phyloP scores from a whole-genome alignment of 2,888 invertebrate species.

The Plusia festucae region DNA sequence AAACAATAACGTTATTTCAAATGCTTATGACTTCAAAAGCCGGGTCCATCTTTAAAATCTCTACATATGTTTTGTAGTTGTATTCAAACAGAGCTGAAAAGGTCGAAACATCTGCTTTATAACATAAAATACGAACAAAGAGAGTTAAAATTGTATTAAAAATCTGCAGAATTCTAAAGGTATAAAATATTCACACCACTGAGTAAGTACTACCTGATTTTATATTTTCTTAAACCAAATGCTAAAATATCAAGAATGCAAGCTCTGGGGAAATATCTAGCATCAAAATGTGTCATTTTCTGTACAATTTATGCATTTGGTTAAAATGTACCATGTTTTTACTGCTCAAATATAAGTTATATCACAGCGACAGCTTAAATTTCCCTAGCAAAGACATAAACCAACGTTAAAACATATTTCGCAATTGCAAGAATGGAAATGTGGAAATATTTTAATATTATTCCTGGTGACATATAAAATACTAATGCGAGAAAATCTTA shows the following conservation, averaged over 20 bases:
- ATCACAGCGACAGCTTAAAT: slow-evolving; percentile 17
- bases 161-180: neutral
- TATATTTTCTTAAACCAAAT: neutral
- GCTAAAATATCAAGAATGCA: neutral
- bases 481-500: slow-evolving; percentile 20
- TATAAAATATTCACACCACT: neutral
- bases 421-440: slow-evolving; percentile 29
- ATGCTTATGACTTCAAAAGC: no score
- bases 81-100: no score
- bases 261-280: neutral
- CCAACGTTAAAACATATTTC: slow-evolving; percentile 28
- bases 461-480: neutral
- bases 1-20: no score
- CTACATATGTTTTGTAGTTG: no score
- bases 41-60: no score
- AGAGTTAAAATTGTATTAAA: neutral
- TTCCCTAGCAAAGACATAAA: slow-evolving; percentile 25
- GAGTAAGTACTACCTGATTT: neutral
- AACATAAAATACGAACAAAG: neutral
- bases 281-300: slow-evolving; percentile 3
- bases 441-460: neutral
- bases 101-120: neutral
- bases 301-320: slow-evolving; percentile 8
- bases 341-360: neutral
- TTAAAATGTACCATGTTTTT: neutral